phyloP scores from a whole-genome alignment of 2,797 vertebrate genomes.

The Macropus fuliginosus region DNA sequence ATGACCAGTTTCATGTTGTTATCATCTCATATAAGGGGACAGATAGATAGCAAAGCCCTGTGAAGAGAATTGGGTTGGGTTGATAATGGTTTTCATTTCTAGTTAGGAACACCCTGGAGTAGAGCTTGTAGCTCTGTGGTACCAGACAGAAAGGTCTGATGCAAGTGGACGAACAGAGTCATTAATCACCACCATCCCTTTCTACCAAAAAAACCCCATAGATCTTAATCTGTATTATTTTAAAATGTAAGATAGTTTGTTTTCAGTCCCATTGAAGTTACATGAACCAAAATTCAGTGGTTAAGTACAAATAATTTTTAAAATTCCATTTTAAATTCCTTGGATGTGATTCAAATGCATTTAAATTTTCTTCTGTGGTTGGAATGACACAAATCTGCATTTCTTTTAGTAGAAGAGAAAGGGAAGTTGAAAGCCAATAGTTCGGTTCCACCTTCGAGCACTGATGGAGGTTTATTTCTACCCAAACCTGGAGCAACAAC shows the following conservation, averaged over 20 bases:
- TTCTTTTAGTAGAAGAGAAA: conserved; percentile 83
- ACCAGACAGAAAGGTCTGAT: conserved; percentile 39
- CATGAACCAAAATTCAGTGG: conserved; percentile 40
- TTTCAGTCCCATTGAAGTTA: neutral
- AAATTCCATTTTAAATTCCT: conserved; percentile 43
- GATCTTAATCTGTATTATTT: conserved; percentile 17
- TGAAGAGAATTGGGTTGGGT: neutral
- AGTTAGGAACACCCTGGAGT: conserved; percentile 16
- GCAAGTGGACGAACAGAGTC: conserved; percentile 24
- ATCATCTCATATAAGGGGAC: neutral
- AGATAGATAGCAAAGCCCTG: neutral
- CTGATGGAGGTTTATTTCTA: conserved; percentile 81
- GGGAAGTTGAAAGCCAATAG: conserved; percentile 80
- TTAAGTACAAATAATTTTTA: conserved; percentile 40
- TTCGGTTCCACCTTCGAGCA: conserved; percentile 74
- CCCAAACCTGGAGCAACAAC: conserved; percentile 80
- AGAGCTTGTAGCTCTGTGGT: conserved; percentile 7
- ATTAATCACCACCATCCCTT: conserved; percentile 15
- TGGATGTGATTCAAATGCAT: neutral
- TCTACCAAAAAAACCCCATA: neutral
- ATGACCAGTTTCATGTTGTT: conserved; percentile 25
- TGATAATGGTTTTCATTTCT: conserved; percentile 11
- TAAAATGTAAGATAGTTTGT: neutral
- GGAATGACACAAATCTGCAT: conserved; percentile 56
- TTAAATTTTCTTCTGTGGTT: neutral